Conservation (phyloP, 2,113 vertebrate species). For the Meles meles region DNA sequence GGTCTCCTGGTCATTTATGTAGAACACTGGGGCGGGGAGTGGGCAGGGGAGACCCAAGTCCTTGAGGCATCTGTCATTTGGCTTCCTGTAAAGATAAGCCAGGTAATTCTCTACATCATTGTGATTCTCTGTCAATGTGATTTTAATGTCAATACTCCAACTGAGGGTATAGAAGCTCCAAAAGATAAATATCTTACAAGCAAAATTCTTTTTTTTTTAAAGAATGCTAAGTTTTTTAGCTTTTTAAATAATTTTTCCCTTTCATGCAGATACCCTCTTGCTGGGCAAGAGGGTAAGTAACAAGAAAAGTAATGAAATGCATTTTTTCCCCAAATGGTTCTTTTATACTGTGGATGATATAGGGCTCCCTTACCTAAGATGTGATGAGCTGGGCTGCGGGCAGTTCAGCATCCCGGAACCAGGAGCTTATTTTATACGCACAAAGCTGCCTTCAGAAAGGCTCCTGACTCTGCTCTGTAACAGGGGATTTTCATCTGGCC, state of each 20-base stretch:
- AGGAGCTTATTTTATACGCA: background rate
- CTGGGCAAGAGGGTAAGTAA: background rate
- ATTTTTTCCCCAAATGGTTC: slow-evolving; percentile 24
- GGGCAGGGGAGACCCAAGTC: background rate
- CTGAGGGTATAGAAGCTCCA: background rate
- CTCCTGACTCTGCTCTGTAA: background rate
- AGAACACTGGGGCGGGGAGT: too few species aligned
- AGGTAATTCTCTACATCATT: background rate
- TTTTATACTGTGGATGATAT: background rate
- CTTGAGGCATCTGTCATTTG: background rate
- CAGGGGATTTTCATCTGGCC: background rate
- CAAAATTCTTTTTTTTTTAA: background rate
- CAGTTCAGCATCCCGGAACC: background rate
- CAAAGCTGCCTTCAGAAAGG: background rate
- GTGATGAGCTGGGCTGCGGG: slow-evolving; percentile 46
- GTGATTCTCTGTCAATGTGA: background rate
- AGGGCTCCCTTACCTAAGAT: background rate
- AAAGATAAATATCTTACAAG: background rate
- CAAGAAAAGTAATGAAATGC: background rate
- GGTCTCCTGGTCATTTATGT: background rate
- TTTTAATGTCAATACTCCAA: background rate
- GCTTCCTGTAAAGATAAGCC: background rate
- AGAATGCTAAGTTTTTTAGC: background rate
- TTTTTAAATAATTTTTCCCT: background rate
- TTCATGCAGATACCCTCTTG: background rate